Evolutionary conservation across 2,113 vertebrate species (phyloP).

Genomic region (Ailuropoda melanoleuca): DNA sequence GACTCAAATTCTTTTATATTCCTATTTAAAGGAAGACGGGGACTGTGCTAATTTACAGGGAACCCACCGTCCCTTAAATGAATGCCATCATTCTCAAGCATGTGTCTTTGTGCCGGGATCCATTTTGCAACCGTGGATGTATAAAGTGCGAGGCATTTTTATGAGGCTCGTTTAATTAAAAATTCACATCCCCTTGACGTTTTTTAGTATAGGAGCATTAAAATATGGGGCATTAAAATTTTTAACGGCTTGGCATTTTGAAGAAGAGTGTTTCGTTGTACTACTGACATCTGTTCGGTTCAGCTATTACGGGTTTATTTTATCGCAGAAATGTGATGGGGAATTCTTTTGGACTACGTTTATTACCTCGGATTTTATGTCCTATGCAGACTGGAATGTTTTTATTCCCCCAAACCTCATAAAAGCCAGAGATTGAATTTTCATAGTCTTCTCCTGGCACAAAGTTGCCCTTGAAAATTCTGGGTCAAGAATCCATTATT

Average conservation of each 20-base stretch:
- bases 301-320: neutral
- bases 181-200: neutral
- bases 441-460: neutral
- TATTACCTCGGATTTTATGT: neutral
- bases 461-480: neutral
- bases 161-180: neutral
- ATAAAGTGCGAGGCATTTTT: neutral
- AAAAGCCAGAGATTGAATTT: neutral
- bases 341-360: neutral
- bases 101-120: accelerated
- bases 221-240: neutral
- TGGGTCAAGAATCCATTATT: accelerated
- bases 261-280: neutral
- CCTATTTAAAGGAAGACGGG: neutral
- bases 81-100: accelerated
- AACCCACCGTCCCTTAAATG: neutral
- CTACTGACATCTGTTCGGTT: neutral
- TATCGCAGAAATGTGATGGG: neutral
- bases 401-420: neutral
- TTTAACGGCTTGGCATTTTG: neutral
- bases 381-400: neutral
- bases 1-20: accelerated
- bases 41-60: accelerated
- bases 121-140: accelerated
- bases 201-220: neutral